Evolutionary conservation across 2,888 invertebrate species (phyloP).

Genomic region (Erebia ligea): DNA sequence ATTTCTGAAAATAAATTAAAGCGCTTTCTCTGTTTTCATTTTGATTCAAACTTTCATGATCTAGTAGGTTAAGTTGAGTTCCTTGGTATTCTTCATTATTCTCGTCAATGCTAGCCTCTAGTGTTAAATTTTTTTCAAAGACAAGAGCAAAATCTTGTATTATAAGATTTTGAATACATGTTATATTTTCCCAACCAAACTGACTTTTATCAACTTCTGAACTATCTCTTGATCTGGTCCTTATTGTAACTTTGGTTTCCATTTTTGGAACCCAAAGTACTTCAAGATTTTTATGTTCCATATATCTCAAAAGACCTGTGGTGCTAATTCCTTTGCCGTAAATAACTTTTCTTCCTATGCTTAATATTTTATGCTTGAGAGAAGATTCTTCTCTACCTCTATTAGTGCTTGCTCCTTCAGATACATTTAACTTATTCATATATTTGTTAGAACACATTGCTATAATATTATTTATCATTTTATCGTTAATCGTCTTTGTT

Average conservation of each 20-base stretch:
- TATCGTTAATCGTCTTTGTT: constrained; percentile 44
- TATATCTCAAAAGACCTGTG: constrained; percentile 63
- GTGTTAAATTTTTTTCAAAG: constrained; percentile 20
- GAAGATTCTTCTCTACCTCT: constrained; percentile 49
- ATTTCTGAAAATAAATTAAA: neutral
- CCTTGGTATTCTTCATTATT: neutral
- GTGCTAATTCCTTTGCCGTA: constrained; percentile 58
- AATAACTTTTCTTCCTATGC: constrained; percentile 69
- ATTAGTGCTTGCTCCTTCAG: constrained; percentile 37
- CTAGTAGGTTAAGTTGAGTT: neutral
- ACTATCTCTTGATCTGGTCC: constrained; percentile 52
- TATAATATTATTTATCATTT: constrained; percentile 58
- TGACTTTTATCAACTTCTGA: constrained; percentile 43
- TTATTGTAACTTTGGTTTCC: constrained; percentile 48
- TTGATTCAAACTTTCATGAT: neutral
- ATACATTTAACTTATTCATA: constrained; percentile 47
- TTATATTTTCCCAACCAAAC: constrained; percentile 51
- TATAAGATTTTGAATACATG: constrained; percentile 21
- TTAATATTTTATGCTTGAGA: constrained; percentile 68
- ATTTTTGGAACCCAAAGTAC: constrained; percentile 58
- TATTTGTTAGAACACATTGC: constrained; percentile 56
- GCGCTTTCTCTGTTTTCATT: neutral
- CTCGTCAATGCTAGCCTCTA: neutral
- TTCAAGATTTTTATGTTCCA: constrained; percentile 65
- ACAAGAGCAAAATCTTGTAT: constrained; percentile 32